Evolutionary conservation across 1,140 invertebrate genomes (phyloP), one percentile per base, ranked within the genome.

Genomic region (Aphelinus atriplicis): DNA sequence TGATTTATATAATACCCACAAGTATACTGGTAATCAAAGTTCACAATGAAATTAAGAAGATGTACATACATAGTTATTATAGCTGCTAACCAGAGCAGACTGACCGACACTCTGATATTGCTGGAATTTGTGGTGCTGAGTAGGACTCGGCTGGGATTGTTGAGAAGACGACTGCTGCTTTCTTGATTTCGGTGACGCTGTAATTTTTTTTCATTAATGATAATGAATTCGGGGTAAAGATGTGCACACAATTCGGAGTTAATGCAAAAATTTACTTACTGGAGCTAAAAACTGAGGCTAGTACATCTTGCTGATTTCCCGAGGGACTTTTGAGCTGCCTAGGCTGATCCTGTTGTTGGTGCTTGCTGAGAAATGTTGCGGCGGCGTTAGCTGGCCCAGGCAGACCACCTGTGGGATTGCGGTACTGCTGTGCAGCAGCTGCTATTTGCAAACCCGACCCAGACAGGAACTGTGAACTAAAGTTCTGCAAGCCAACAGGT

Each of bases 241-340:
- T 6, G 51, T 53, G 4, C 0, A 9, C 9, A 53, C 9, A 6
- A 53, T 6, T 53, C 51, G 9, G 51, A 9, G 4, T 53, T 6
- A 9, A 53, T 53, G 43, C n/a, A 65, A 72, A 63, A 45, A 43
- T 60, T 43, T 66, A 85, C 86, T 86, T 77, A 90, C 89, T 88
- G 71, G 89, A 88, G 78, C 86, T 88, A 77, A 90, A 90, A 77
- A 90, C 89, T 10, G 89, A 90, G 68, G 87, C 85, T 45, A 90
- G 83, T 2, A 89, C 86, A 75, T 90, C 89, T 76, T 90, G 89
- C 57, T 88, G 87, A 78, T 86, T 90, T 69, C 90, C 89, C 0
- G 90, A 88, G 0, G 90, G 90, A 78, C 90, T 90, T 79, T 90
- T 90, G 43, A 90, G 78, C 77, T 90, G 90, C 70, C 89, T 84